Percentiles rank a stretch among this genome's conserved stretches.
Evolutionary conservation across 2,113 vertebrate genomes (phyloP).

Genomic region (Muntiacus reevesi): DNA sequence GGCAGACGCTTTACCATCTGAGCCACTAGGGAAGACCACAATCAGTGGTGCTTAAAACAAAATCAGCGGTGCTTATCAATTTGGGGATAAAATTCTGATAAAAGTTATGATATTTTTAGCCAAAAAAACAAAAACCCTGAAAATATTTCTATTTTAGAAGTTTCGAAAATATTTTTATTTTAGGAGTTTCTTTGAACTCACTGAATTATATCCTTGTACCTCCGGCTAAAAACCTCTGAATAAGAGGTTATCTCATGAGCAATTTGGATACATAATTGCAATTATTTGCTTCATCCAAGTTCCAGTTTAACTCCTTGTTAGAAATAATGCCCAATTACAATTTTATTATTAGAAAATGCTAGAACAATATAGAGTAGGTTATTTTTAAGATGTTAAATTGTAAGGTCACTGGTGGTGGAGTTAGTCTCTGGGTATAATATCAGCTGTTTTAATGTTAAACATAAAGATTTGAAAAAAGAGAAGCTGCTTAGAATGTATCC

Average conservation of each 20-base stretch:
- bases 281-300: neutral
- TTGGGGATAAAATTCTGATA: neutral
- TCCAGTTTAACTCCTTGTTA: neutral
- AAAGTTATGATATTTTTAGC: neutral
- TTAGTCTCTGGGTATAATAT: neutral
- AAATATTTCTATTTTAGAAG: neutral
- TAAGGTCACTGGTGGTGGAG: neutral
- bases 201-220: neutral
- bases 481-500: neutral
- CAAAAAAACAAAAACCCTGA: neutral
- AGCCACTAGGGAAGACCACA: too few species aligned
- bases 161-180: neutral
- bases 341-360: neutral
- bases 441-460: neutral
- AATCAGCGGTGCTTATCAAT: neutral
- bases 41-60: too few species aligned
- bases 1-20: too few species aligned
- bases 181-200: neutral
- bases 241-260: neutral
- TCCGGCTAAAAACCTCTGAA: neutral
- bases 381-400: neutral
- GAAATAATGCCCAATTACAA: neutral
- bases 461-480: neutral
- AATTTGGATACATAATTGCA: neutral
- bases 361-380: neutral